Conservation (phyloP, 2,113 vertebrate species). For the Cisticola juncidis region DNA sequence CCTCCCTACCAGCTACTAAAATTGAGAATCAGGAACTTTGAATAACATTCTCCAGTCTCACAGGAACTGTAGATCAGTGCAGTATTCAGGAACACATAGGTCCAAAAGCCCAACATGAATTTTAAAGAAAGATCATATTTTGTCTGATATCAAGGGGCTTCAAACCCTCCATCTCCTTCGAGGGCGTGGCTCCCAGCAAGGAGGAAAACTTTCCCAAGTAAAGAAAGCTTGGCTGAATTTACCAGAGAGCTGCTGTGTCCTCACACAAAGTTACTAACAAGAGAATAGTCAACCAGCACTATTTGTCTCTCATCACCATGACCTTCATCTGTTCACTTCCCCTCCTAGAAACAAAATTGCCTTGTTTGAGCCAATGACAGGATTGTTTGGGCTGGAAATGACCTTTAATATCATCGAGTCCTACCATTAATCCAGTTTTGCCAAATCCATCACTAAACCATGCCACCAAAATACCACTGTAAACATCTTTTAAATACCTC, state of each 20-base stretch:
- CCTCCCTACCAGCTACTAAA: neutral
- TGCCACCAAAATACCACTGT: neutral
- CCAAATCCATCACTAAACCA: neutral
- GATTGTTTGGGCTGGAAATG: neutral
- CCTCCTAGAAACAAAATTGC: neutral
- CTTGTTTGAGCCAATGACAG: neutral
- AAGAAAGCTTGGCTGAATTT: neutral
- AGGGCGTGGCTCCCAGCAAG: neutral
- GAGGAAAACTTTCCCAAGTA: neutral
- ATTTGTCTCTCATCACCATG: neutral
- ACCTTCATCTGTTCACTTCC: neutral
- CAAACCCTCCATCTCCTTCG: neutral
- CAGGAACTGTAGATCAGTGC: neutral
- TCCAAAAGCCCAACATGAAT: neutral
- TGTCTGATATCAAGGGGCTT: neutral
- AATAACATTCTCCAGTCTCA: neutral
- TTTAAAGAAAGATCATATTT: neutral
- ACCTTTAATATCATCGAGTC: fast-evolving
- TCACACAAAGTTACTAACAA: neutral
- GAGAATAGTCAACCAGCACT: neutral
- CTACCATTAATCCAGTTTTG: neutral
- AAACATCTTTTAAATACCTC: neutral
- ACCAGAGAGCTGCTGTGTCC: neutral
- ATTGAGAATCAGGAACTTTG: neutral
- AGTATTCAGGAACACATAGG: neutral